These are phyloP conservation scores for Scolanthus callimorphus DNA, from an alignment of 92 coral and sea anemone species.

Conservation along the genomic window DNA sequence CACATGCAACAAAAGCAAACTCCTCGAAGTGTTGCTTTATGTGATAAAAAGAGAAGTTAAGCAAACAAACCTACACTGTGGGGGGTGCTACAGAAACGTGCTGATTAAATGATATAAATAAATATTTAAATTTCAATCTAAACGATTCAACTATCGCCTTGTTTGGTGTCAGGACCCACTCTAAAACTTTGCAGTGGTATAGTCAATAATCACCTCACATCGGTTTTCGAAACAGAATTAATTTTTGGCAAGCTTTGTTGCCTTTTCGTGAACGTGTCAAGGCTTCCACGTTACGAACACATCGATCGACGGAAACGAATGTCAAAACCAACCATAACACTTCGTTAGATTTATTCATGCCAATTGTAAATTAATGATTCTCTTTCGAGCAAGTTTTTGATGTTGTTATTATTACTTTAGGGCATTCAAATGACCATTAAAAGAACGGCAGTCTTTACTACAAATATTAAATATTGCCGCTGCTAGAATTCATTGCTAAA, in stretches of 20 bases:
- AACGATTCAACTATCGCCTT: not conserved
- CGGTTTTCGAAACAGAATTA: too few species aligned
- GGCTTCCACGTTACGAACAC: too few species aligned
- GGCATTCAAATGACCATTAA: too few species aligned
- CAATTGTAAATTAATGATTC: too few species aligned
- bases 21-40: not conserved
- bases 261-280: not conserved
- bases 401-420: too few species aligned
- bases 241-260: not conserved
- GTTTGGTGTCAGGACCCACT: not conserved
- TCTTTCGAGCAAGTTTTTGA: too few species aligned
- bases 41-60: not conserved
- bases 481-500: too few species aligned
- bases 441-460: too few species aligned
- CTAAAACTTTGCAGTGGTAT: constrained; percentile 1
- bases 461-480: too few species aligned
- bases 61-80: not conserved
- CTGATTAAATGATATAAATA: constrained; percentile 1
- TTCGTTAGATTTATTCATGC: too few species aligned
- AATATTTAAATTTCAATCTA: not conserved
- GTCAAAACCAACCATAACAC: too few species aligned
- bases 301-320: too few species aligned
- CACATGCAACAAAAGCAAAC: not conserved
- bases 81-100: not conserved
- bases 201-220: not conserved